Conservation (phyloP, 2,113 vertebrate species). For the Gallinago media region DNA sequence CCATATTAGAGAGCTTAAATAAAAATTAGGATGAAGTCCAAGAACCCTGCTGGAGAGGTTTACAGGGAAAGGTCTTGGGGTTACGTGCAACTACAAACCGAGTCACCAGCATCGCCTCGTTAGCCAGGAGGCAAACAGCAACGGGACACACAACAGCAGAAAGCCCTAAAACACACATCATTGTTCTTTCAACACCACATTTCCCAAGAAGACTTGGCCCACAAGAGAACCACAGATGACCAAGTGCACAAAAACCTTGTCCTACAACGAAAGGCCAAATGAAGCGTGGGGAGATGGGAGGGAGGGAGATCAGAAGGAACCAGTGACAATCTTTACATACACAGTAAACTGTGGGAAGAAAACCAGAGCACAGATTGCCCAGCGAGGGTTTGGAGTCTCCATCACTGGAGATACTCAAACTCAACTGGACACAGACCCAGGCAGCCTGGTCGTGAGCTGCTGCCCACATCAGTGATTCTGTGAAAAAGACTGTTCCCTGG, state of each 20-base stretch:
- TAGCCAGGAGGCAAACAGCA: neutral
- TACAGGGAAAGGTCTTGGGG: neutral
- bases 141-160: neutral
- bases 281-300: neutral
- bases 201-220: neutral
- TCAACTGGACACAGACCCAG: rapidly evolving
- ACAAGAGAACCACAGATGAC: neutral
- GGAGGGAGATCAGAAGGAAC: neutral
- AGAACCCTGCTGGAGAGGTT: neutral
- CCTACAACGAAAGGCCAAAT: neutral
- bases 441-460: neutral
- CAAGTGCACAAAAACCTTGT: neutral
- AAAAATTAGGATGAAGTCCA: neutral
- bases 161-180: neutral
- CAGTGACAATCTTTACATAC: rapidly evolving
- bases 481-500: too few species aligned
- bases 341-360: neutral
- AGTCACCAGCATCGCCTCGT: neutral
- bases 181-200: too few species aligned
- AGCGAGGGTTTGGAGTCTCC: neutral
- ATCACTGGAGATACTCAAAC: neutral
- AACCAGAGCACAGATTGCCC: neutral
- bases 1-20: neutral
- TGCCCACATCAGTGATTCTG: neutral
- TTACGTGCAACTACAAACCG: rapidly evolving